Conservation (phyloP, 1,140 invertebrate species). For the Watersipora subatra region DNA sequence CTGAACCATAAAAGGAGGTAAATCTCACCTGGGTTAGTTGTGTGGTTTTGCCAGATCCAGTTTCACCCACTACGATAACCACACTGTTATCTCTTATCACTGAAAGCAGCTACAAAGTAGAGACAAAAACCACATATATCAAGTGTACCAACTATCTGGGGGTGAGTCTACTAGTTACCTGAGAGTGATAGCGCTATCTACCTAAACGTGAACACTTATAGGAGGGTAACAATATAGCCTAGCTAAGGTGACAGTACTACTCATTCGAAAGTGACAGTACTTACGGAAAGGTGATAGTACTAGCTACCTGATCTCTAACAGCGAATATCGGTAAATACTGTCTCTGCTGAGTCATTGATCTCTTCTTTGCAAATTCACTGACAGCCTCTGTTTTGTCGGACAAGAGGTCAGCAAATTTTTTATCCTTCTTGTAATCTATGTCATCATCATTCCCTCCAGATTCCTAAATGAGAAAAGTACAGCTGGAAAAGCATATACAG, state of each 20-base stretch:
- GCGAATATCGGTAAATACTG: conserved; percentile 90
- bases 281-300: no score
- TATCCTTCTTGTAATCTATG: conserved; percentile 54
- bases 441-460: conserved; percentile 29
- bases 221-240: no score
- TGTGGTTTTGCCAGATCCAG: conserved; percentile 96
- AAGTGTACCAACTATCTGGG: no score
- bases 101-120: conserved; percentile 30
- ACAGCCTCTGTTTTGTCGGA: conserved; percentile 54
- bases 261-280: no score
- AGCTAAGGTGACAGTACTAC: no score
- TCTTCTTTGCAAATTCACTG: conserved; percentile 78
- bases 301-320: conserved; percentile 73
- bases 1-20: no score
- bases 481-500: conserved; percentile 1
- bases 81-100: conserved; percentile 87
- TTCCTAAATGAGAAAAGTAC: conserved; percentile 31
- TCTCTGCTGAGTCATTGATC: conserved; percentile 72
- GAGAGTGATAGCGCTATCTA: no score
- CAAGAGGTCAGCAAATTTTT: conserved; percentile 95
- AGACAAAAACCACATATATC: not conserved
- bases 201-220: no score
- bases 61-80: conserved; percentile 93
- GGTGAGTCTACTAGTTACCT: no score
- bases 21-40: conserved; percentile 71